Conservation (phyloP, 2,113 vertebrate species). For the Rhabdomys dilectus region DNA sequence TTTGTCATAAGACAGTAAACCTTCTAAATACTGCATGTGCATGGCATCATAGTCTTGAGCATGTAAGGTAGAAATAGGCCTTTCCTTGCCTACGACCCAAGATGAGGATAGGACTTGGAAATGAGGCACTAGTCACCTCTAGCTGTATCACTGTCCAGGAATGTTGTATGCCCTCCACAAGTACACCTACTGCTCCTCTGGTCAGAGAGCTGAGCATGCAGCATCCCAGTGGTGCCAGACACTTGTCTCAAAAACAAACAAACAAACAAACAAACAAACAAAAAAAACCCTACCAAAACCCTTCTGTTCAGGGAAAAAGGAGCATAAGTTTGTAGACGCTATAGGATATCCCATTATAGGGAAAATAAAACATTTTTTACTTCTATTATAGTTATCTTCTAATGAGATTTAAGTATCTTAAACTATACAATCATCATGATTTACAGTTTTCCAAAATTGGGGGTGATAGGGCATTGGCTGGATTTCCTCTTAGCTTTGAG, state of each 20-base stretch:
- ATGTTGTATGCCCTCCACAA: not conserved
- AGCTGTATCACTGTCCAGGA: not conserved
- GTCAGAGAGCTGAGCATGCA: not conserved
- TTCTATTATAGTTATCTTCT: slow-evolving; percentile 71
- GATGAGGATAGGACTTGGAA: not conserved
- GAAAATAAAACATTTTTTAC: not conserved
- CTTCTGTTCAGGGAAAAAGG: slow-evolving; percentile 43
- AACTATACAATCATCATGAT: slow-evolving; percentile 43
- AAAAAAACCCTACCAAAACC: no score
- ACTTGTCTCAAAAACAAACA: not conserved
- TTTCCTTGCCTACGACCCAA: not conserved
- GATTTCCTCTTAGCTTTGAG: not conserved
- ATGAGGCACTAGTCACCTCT: not conserved
- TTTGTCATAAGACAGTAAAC: not conserved
- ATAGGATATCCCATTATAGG: slow-evolving; percentile 52
- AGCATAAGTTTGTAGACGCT: slow-evolving; percentile 29
- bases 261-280: no score
- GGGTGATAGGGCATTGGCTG: slow-evolving; percentile 59
- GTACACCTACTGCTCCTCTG: not conserved
- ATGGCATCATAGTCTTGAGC: not conserved
- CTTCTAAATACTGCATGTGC: not conserved
- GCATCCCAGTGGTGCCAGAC: not conserved
- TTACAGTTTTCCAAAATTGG: slow-evolving; percentile 73
- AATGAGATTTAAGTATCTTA: slow-evolving; percentile 49
- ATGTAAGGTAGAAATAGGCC: not conserved